Percentiles rank a stretch among this genome's conserved stretches.
phyloP scores from a whole-genome alignment of 2,888 invertebrate species.

The Hyposoter dolosus region DNA sequence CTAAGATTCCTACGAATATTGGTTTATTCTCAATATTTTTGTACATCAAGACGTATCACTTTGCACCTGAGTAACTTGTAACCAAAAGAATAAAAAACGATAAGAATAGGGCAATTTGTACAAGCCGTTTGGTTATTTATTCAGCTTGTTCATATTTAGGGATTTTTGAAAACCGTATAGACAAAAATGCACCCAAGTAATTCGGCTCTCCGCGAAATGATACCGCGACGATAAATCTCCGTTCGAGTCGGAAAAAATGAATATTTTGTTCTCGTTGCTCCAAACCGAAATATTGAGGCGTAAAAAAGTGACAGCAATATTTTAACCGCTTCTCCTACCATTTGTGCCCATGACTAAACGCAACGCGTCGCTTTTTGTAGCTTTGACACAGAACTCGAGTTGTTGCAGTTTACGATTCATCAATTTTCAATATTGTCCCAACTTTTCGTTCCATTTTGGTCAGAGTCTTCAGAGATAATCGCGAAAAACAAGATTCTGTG shows the following conservation, averaged over 20 bases:
- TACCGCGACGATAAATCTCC: no score
- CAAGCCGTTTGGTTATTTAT: conserved; percentile 1
- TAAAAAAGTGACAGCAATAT: neutral
- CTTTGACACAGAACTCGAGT: neutral
- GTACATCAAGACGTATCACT: conserved; percentile 57
- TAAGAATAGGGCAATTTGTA: neutral
- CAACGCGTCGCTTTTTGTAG: neutral
- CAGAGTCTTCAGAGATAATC: neutral
- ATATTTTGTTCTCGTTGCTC: neutral
- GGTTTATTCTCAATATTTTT: conserved; percentile 56
- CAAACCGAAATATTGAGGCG: neutral
- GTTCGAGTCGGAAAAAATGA: neutral
- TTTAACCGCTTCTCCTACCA: neutral
- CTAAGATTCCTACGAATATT: conserved; percentile 43
- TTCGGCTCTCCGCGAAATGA: no score
- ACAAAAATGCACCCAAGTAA: no score
- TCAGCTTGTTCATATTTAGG: neutral
- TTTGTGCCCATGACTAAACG: neutral
- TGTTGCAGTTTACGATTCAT: neutral
- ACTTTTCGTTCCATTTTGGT: neutral
- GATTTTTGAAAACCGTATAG: neutral
- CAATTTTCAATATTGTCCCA: neutral
- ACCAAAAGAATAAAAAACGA: conserved; percentile 30
- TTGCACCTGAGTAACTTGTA: conserved; percentile 41
- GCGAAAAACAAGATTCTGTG: neutral